Base-by-base conservation (phyloP, 2,113 vertebrate genomes). In the Dasypus novemcinctus region DNA sequence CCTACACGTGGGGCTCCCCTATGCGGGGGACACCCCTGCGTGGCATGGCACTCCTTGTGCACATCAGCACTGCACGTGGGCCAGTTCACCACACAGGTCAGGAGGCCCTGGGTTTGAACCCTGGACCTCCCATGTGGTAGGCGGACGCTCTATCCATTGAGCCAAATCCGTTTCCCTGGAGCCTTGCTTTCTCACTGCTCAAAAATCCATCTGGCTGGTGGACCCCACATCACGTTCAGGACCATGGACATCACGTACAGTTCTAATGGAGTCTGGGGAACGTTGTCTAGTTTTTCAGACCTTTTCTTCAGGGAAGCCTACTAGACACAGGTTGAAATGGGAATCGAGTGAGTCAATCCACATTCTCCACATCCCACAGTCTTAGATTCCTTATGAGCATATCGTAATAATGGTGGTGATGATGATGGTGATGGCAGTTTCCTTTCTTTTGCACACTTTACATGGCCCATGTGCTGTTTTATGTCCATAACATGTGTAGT, bases 341-440 rank as follows among this genome's bases (percentile, higher is more conserved):
- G 49, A 59, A 66, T 20, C 0, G 1, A 29, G 1, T 25, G 29
- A 49, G 49, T 18, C 63, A 20, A 27, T 17, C 36, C 52, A 23
- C 18, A 4, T 33, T 20, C 18, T 36, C 27, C 9, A 5, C 46
- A 7, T 4, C 29, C 31, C 18, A 23, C 33, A 64, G 38, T 13
- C 38, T 78, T 14, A 17, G 61, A 23, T 5, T 27, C 10, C 46
- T 8, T 2, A 7, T 2, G 38, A 79, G 29, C 38, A 9, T 63
- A 0, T 18, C 6, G 7, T 10, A 11, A 31, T 2, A 6, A 4
- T 2, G 57, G 13, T 1, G 12, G 1, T 4, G 23, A 2, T 52
- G 33, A 29, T 9, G 54, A 5, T 1, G 20, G 10, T 4, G 8
- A 25, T 36, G 43, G 31, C 1, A 36, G 41, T 0, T 20, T 57